Percentiles rank a stretch among this genome's conserved stretches.
These are phyloP conservation scores for Tinea pellionella DNA, from an alignment of 2,888 invertebrate species.

Conservation along the genomic window DNA sequence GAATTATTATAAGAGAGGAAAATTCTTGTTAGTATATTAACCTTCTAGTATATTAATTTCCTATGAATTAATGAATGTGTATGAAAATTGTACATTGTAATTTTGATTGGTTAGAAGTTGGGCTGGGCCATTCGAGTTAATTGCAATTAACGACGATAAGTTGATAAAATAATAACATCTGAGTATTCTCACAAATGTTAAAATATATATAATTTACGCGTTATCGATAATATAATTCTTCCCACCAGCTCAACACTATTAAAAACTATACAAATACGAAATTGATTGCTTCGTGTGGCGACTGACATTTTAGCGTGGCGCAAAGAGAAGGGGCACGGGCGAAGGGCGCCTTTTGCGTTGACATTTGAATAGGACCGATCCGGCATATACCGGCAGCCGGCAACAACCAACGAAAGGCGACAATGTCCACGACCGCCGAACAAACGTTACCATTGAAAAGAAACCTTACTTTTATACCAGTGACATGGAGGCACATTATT, in stretches of 20 bases:
- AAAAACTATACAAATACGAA: slow-evolving; percentile 64
- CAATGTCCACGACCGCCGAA: slow-evolving; percentile 60
- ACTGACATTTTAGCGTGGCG: slow-evolving; percentile 60
- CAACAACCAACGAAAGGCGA: slow-evolving; percentile 53
- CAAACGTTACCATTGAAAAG: slow-evolving; percentile 58
- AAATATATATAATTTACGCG: too few relatives aligned
- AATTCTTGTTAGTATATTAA: background rate
- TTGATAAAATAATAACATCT: too few relatives aligned
- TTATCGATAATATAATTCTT: background rate
- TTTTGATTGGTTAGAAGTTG: too few relatives aligned
- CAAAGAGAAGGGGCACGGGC: slow-evolving; percentile 23
- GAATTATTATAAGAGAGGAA: background rate
- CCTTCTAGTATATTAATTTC: too few relatives aligned
- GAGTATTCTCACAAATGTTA: too few relatives aligned
- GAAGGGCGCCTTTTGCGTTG: slow-evolving; percentile 40
- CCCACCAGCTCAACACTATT: background rate
- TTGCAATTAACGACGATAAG: too few relatives aligned
- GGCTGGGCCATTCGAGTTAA: too few relatives aligned
- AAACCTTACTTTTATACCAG: slow-evolving; percentile 58
- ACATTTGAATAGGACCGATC: slow-evolving; percentile 68
- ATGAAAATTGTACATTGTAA: too few relatives aligned
- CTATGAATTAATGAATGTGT: too few relatives aligned
- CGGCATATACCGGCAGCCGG: slow-evolving; percentile 63
- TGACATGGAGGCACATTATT: slow-evolving; percentile 46
- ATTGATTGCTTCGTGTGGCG: slow-evolving; percentile 67